A percentile compares a stretch with the other conserved stretches of the same genome.
These are phyloP conservation scores for Drosophila limbata DNA, from an alignment of 2,888 invertebrate genomes.

Conservation along the genomic window DNA sequence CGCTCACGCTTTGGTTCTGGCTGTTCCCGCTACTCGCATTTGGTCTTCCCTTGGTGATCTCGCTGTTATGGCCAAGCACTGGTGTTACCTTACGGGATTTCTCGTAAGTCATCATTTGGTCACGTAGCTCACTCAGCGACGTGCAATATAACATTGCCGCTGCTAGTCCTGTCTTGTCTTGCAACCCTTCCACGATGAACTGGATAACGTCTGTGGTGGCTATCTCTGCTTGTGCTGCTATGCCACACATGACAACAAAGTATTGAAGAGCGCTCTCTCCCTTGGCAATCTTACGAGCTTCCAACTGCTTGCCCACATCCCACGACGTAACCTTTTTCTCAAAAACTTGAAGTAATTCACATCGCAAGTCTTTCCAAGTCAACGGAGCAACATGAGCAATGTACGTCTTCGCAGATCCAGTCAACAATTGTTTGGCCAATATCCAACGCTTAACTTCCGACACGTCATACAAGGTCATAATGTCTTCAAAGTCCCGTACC, in stretches of 20 bases:
- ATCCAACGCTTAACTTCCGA: not conserved
- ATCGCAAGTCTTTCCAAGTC: not conserved
- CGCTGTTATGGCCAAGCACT: not conserved
- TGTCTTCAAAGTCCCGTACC: not conserved
- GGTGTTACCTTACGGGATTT: not conserved
- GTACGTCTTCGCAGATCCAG: no score
- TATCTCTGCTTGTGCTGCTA: conserved; percentile 1
- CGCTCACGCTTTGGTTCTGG: not conserved
- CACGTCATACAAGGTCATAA: not conserved
- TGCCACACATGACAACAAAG: not conserved
- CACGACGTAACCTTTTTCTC: not conserved
- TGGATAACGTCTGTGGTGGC: not conserved
- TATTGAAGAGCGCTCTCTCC: not conserved
- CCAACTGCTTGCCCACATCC: not conserved
- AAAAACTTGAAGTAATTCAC: not conserved
- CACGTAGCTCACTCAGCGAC: not conserved
- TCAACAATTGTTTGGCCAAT: conserved; percentile 1
- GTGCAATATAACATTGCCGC: not conserved
- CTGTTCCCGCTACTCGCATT: not conserved
- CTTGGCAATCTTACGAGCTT: not conserved
- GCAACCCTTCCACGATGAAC: not conserved
- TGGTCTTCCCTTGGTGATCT: not conserved
- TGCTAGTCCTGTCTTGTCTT: not conserved
- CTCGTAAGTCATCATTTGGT: not conserved
- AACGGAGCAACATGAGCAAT: not conserved